Conservation (phyloP, 2,113 vertebrate genomes). For the Herpailurus yagouaroundi region DNA sequence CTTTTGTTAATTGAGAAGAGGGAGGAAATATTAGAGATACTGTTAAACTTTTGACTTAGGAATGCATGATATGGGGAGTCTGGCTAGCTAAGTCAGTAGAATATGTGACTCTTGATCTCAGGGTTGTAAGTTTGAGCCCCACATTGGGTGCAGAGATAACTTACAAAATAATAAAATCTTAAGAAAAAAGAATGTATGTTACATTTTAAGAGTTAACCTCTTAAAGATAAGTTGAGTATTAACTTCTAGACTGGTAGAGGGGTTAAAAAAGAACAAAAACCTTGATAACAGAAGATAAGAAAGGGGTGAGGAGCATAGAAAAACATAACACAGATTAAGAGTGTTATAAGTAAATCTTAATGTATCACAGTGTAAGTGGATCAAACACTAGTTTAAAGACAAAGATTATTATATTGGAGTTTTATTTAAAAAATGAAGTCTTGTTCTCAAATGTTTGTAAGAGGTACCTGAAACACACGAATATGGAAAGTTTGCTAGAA, state of each 20-base stretch:
- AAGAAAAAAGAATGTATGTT: neutral
- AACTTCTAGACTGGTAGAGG: neutral
- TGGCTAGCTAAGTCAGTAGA: too few species aligned
- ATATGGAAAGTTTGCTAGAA: neutral
- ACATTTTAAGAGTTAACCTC: neutral
- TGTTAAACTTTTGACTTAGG: neutral
- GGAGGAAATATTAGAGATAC: neutral
- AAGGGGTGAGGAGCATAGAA: neutral
- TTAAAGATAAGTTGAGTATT: neutral
- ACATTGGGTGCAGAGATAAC: too few species aligned
- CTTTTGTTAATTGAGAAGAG: neutral
- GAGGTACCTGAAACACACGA: neutral
- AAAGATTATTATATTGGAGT: neutral
- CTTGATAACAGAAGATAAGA: neutral
- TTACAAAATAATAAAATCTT: too few species aligned
- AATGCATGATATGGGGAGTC: too few species aligned
- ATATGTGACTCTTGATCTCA: too few species aligned
- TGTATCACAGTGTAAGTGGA: neutral
- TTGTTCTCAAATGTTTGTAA: neutral
- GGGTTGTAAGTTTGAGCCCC: too few species aligned
- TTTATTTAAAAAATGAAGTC: neutral
- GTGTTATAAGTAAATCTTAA: neutral
- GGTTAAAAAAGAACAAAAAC: neutral
- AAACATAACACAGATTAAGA: neutral
- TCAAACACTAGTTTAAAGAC: neutral